Base-by-base conservation (phyloP, 2,797 vertebrate genomes). In the Amazonetta brasiliensis region DNA sequence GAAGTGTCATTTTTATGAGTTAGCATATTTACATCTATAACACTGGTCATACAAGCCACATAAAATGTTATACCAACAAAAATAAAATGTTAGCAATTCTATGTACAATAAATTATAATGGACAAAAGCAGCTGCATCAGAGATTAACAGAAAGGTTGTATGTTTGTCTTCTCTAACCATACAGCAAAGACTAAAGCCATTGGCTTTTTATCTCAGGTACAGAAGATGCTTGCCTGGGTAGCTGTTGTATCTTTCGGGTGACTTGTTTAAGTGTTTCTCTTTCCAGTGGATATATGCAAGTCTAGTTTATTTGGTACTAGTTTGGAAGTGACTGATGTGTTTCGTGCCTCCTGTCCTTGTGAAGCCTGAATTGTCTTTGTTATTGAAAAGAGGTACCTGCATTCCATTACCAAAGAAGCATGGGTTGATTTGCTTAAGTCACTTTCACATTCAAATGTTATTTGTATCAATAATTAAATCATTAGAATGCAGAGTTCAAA, bases 41-140 rank as follows among this genome's bases (percentile, higher is more conserved):
- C 41, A 88, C 63, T 25, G 84, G 63, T 76, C 59, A 84, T 15
- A 69, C 17, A 92, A 78, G 31, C 63, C 17, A 33, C 48, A 71
- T 41, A 80, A 71, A 75, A 46, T 37, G 11, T 72, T 68, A 84
- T 0, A 87, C 37, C 75, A 64, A 75, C 59, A 59, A 90, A 55
- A 63, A 71, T 2, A 37, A 26, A 39, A 64, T 2, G 75, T 35
- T 0, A 86, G 69, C 25, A 87, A 63, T n/a, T 81, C 35, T 50
- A 88, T 71, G 75, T 25, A 84, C 46, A 74, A 7, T 19, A 78
- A 81, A 41, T 62, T 91, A 52, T 30, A 79, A 37, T 14, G 39
- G 79, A 87, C 56, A 94, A 91, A 93, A 92, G 80, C 83, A 96
- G 73, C 87, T 87, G 91, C 76, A 92, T 74, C 19, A 14, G 35